These are phyloP conservation scores for Mugil cephalus DNA, from an alignment of 2,113 vertebrate genomes.

Conservation along the genomic window DNA sequence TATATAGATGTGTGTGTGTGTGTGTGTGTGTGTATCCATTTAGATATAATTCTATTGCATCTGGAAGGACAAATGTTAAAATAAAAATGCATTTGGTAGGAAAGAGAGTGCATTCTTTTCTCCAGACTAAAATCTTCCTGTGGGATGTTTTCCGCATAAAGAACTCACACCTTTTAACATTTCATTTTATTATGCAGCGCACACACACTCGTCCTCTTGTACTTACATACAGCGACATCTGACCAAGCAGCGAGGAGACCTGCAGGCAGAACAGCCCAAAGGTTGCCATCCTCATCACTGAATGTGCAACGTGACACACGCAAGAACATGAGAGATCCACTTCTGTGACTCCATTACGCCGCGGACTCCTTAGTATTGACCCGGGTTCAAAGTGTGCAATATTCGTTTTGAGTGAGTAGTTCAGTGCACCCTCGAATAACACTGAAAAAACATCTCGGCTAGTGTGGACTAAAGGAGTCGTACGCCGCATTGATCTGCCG, in stretches of 20 bases:
- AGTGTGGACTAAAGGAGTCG: conserved; percentile 7
- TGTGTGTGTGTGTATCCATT: too few species aligned
- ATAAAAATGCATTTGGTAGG: too few species aligned
- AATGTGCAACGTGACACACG: conserved; percentile 35
- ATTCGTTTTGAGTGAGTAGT: conserved; percentile 13
- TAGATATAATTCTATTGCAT: too few species aligned
- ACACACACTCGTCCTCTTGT: conserved; percentile 12
- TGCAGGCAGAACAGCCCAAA: conserved; percentile 10
- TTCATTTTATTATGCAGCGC: conserved; percentile 13
- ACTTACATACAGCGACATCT: conserved; percentile 23
- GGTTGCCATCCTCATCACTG: conserved; percentile 35
- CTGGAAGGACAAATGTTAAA: not conserved
- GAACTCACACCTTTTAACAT: conserved; percentile 3
- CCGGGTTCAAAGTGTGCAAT: conserved; percentile 9
- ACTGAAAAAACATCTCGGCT: conserved; percentile 33
- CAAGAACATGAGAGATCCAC: conserved; percentile 22
- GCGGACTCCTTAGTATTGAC: conserved; percentile 32
- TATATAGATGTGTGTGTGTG: too few species aligned
- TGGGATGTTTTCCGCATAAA: conserved; percentile 11
- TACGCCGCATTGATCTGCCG: conserved; percentile 61
- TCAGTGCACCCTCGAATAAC: conserved; percentile 23
- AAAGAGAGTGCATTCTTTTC: conserved; percentile 5
- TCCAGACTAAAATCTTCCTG: conserved; percentile 27
- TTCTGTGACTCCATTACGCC: conserved; percentile 28
- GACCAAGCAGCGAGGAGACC: conserved; percentile 18